phyloP scores from a whole-genome alignment of 2,888 invertebrate genomes.

The Chesias legatella region DNA sequence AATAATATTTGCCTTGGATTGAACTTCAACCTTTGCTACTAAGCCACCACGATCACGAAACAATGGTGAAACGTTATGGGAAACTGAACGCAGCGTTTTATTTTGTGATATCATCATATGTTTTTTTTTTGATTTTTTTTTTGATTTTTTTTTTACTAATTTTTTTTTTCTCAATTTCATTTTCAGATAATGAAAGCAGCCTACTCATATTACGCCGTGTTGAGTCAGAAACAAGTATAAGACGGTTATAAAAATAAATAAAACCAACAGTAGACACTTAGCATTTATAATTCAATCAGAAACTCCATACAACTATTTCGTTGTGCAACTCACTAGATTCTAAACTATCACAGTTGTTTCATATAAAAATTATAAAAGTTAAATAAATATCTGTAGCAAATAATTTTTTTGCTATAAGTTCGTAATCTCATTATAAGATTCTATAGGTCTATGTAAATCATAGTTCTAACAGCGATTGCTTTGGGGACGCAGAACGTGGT shows the following conservation, averaged over 20 bases:
- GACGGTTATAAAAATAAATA: conserved; percentile 2
- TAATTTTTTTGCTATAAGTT: too few relatives aligned
- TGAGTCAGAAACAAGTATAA: conserved; percentile 50
- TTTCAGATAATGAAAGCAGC: conserved; percentile 73
- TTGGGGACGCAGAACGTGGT: conserved; percentile 61
- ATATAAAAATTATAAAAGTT: conserved; percentile 56
- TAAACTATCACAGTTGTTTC: conserved; percentile 73
- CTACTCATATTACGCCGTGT: conserved; percentile 62
- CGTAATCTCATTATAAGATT: background rate
- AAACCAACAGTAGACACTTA: conserved; percentile 11
- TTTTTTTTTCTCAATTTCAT: too few relatives aligned
- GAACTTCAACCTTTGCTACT: too few relatives aligned
- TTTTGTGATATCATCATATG: too few relatives aligned
- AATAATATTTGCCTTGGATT: too few relatives aligned
- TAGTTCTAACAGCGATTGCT: conserved; percentile 63
- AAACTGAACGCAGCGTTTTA: too few relatives aligned
- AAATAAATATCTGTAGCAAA: conserved; percentile 36
- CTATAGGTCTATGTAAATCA: conserved; percentile 36
- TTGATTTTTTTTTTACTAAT: conserved; percentile 21
- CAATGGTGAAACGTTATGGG: too few relatives aligned
- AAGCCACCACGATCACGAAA: too few relatives aligned
- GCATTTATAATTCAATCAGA: conserved; percentile 34
- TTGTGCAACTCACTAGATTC: conserved; percentile 46
- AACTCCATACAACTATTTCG: conserved; percentile 33
- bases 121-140: conserved; percentile 8